phyloP scores from a whole-genome alignment of 2,113 vertebrate species.

The Oreocharis arfaki region DNA sequence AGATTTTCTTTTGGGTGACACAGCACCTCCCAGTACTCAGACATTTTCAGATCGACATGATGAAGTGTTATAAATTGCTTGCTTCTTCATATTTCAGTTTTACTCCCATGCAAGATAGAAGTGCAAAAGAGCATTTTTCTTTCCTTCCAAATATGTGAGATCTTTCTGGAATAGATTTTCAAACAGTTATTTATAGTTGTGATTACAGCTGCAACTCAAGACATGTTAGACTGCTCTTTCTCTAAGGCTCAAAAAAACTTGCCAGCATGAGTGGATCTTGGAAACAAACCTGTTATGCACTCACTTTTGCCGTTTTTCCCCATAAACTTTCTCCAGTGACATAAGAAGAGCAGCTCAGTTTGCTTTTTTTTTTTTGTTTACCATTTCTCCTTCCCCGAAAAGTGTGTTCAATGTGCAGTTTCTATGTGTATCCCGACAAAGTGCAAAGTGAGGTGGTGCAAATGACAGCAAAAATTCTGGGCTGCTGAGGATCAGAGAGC shows the following conservation, averaged over 20 bases:
- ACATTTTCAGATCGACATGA: neutral
- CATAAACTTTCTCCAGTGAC: neutral
- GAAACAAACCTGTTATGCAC: neutral
- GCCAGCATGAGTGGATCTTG: neutral
- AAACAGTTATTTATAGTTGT: neutral
- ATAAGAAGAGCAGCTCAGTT: neutral
- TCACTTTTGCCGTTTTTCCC: neutral
- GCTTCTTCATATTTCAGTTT: neutral
- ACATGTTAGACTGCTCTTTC: neutral
- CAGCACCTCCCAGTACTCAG: neutral
- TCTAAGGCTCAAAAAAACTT: neutral
- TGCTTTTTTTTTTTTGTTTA: neutral
- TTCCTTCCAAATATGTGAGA: neutral
- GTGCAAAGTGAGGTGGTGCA: neutral
- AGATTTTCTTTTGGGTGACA: neutral
- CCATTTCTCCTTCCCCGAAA: neutral
- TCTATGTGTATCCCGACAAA: neutral
- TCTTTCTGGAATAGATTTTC: neutral
- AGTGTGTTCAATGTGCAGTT: neutral
- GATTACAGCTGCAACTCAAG: neutral
- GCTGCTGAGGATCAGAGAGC: neutral
- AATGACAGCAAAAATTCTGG: neutral
- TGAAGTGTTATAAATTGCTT: neutral
- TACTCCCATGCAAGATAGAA: neutral
- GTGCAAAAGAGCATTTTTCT: neutral